A percentile compares a stretch with the other conserved stretches of the same genome.
Conservation (phyloP, 2,797 vertebrate species). For the Salmo trutta region DNA sequence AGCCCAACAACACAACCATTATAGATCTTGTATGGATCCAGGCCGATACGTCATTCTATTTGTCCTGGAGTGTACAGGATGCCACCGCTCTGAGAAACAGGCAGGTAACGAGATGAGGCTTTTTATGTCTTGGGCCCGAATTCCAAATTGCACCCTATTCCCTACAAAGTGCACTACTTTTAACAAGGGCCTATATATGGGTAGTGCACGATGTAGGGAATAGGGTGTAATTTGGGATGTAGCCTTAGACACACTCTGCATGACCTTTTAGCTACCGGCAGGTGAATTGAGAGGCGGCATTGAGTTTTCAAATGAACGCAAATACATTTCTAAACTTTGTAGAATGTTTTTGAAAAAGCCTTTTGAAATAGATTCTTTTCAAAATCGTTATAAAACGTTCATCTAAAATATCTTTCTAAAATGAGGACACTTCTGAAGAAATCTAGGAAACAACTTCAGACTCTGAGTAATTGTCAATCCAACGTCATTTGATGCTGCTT, state of each 20-base stretch:
- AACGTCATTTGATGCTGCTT: background rate
- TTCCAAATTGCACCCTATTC: background rate
- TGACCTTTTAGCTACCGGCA: constrained; percentile 66
- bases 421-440: background rate
- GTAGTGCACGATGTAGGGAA: background rate
- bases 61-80: constrained; percentile 55
- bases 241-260: constrained; percentile 52
- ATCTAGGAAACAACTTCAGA: background rate
- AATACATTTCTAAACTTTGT: constrained; percentile 6
- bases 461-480: background rate
- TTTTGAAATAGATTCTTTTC: background rate
- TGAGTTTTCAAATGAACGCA: constrained; percentile 34
- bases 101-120: constrained; percentile 70
- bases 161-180: background rate
- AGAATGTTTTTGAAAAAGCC: constrained; percentile 39
- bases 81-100: constrained; percentile 63
- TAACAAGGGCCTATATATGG: background rate
- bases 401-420: background rate
- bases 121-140: constrained; percentile 62
- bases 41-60: constrained; percentile 72
- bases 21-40: constrained; percentile 74
- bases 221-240: background rate
- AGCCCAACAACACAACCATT: constrained; percentile 75
- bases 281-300: constrained; percentile 54
- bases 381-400: background rate